phyloP scores from a whole-genome alignment of 2,113 vertebrate species.

The Rhombomys opimus region DNA sequence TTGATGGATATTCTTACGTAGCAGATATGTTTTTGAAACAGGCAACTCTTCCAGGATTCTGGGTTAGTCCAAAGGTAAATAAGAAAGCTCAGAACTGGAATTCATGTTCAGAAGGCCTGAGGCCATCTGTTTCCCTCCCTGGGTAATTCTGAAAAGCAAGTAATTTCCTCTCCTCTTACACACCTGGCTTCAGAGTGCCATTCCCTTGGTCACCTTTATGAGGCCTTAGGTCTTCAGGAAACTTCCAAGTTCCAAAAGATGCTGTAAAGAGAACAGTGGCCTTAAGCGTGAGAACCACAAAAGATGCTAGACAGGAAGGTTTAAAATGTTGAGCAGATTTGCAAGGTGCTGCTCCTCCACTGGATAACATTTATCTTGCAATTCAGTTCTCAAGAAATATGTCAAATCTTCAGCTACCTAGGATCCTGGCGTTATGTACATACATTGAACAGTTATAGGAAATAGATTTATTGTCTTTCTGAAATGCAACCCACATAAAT shows the following conservation, averaged over 20 bases:
- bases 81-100: not conserved
- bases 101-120: not conserved
- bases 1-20: not conserved
- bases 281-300: not conserved
- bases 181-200: not conserved
- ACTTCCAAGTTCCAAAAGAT: conserved; percentile 61
- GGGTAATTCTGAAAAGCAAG: conserved; percentile 44
- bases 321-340: not conserved
- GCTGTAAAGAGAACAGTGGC: conserved; percentile 14
- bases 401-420: conserved; percentile 1
- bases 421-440: not conserved
- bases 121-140: not conserved
- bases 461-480: not conserved
- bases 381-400: conserved; percentile 11
- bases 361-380: conserved; percentile 17
- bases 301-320: not conserved
- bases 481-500: conserved; percentile 27
- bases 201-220: not conserved
- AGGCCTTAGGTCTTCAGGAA: conserved; percentile 30
- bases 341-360: not conserved
- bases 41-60: not conserved
- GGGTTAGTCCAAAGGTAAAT: not conserved
- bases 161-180: not conserved
- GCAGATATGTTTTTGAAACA: conserved; percentile 5
- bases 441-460: not conserved